These are phyloP conservation scores for Apamea anceps DNA, from an alignment of 2,888 invertebrate genomes.

Conservation along the genomic window DNA sequence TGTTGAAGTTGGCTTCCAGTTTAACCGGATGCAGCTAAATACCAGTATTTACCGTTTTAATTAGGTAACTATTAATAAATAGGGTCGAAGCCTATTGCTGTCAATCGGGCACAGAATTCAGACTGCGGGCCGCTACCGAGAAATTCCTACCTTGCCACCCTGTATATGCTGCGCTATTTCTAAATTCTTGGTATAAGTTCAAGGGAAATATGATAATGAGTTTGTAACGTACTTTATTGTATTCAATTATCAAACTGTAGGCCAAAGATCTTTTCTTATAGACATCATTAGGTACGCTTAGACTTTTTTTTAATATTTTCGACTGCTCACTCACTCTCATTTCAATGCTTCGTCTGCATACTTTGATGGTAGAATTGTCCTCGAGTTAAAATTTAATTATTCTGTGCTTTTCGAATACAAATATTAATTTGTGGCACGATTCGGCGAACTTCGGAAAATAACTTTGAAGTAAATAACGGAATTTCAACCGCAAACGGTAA, in stretches of 20 bases:
- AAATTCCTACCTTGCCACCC: not conserved
- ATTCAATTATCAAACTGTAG: too few species aligned
- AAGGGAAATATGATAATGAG: not conserved
- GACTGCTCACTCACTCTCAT: too few species aligned
- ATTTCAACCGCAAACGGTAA: not conserved
- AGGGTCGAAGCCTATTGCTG: not conserved
- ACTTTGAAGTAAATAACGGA: conserved; percentile 9
- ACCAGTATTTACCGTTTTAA: too few species aligned
- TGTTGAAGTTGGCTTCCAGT: too few species aligned
- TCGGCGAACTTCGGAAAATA: not conserved
- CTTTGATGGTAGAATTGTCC: not conserved
- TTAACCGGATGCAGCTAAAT: too few species aligned
- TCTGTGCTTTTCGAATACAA: not conserved
- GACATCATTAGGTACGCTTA: too few species aligned
- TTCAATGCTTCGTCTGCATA: too few species aligned
- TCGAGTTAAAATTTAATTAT: not conserved
- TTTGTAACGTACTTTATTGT: not conserved
- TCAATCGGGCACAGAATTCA: too few species aligned
- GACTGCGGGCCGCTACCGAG: not conserved
- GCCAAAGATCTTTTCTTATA: too few species aligned
- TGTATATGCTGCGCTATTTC: not conserved
- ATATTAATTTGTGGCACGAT: conserved; percentile 4
- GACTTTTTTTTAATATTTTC: too few species aligned
- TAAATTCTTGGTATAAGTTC: not conserved
- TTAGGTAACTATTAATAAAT: too few species aligned